Base-by-base conservation (phyloP, 2,113 vertebrate species). In the Bambusicola thoracicus region DNA sequence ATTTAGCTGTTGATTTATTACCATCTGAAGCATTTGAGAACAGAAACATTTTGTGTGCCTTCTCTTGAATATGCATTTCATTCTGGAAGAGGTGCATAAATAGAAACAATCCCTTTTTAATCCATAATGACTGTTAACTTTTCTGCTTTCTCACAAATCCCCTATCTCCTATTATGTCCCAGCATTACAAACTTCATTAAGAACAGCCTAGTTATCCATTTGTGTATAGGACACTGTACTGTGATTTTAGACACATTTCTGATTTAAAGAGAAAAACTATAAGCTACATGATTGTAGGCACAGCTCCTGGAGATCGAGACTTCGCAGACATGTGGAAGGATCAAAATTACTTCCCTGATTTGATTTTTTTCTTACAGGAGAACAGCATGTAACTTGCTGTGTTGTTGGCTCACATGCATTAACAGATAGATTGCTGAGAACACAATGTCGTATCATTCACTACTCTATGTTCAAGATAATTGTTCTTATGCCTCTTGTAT, bases 241-340 rank as follows among this genome's bases (percentile, higher is more conserved):
- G 25, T 46, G 44, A 73, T 73, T 86, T 86, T 66, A 77, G 65
- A 14, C 3, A 27, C 14, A 6, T 34, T 91, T 86, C n/a, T 90
- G 49, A 80, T 49, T 49, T 82, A 75, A 80, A 43, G 62, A 80
- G 27, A 17, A 80, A 69, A 83, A 51, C 19, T 10, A 14, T 69
- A 51, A 88, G 2, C 6, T 77, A 15, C 3, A 1, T 29, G 17
- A 61, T 76, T 61, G 36, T 44, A 29, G 19, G 29, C 68, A 30
- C 8, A 25, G 3, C 17, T 17, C 25, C 48, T 77, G 40, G 55
- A 77, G 22, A 30, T 4, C 1, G 65, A 22, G 20, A 13, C 30
- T n/a, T 58, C 20, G 74, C 51, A 51, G 55, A 61, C 40, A 43
- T 0, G 0, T 24, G 27, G 32, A 15, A 56, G 36, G 17, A 11